Base-by-base conservation (phyloP, 2,113 vertebrate species). In the Glaucomys volans region DNA sequence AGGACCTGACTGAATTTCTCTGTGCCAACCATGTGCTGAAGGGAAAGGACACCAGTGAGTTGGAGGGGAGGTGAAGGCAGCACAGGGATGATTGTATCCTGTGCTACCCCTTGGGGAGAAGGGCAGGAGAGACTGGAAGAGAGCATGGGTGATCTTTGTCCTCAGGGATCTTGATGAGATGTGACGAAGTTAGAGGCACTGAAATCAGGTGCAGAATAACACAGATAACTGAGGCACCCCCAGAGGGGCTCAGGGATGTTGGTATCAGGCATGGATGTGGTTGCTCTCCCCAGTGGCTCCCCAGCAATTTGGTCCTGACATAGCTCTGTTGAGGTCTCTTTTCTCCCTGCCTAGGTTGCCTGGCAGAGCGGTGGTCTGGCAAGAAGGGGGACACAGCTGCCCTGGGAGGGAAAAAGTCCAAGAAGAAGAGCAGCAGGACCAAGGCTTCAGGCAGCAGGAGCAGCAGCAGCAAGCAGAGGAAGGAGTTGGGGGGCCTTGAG, bases 11-110 rank as follows among this genome's bases (percentile, higher is more conserved):
- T 11, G 98, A 98, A 0, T 99, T 99, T 54, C 98, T 99, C 81
- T 99, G 99, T 30, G 99, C 99, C 54, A 98, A 99, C 92, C 99
- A 99, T 0, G 99, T 99, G 52, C 98, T 99, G 1, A 99, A 99
- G 98, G 99, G 99, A 96, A 99, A 99, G 90, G 99, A 99, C 80
- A 96, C 94, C 90, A 99, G 99, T 99, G 98, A 99, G 99, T 99
- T 32, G 30, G 44, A n/a, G 42, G 52, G 20, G 42, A 13, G 3
- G 0, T 4, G 18, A 13, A 44, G 67, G 42, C 5, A 4, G 71
- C 67, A 30, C 35, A 22, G 26, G 91, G 72, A 0, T 0, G 37
- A 7, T 16, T 7, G 28, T 30, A 28, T 42, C 17, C 18, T 66
- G 26, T 30, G 72, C 71, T 10, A 0, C 28, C 35, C 20, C 26